Evolutionary conservation across 1,140 invertebrate genomes (phyloP), one percentile per base, ranked within the genome.

Genomic region (Steinernema khuongi): DNA sequence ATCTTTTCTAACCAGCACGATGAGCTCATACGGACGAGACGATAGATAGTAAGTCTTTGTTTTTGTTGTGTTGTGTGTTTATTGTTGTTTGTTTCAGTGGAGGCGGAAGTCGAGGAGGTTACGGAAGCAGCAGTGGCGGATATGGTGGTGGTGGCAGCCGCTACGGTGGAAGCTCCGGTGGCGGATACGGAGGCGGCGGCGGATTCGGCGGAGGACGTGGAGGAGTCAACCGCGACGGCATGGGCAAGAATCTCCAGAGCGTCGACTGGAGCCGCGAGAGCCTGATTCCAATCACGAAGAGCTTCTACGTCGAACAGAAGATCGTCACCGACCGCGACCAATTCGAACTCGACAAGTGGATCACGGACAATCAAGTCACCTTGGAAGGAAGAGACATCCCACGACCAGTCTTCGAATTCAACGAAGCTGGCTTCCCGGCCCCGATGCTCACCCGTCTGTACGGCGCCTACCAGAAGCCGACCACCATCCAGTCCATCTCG

Each of bases 401-500:
- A 7, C 70, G 70, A 7, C 67, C 70, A 11, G 1, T 71, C 60
- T 71, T 71, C 66, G 70, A 71, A 19, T 71, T 71, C 66, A 71
- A 71, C 32, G 70, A 71, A 26, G 41, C 41, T 26, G 67, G 67
- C 4, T 71, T 71, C 17, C 70, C 70, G 0, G 4, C 14, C 7
- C 14, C 17, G 68, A 69, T 73, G 29, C 14, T 31, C 31, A 19
- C 74, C 14, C 68, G 31, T 26, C 31, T 73, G n/a, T 72, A 72
- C 22, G 29, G 68, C 19, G 18, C 22, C 7, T 72, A 17, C 72
- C 69, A 73, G 31, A 72, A 50, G n/a, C 82, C 84, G 31, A 85
- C 84, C 0, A 73, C 81, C 14, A 84, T 84, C 43, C 81, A 82
- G 68, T 43, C 79, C 29, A 68, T 74, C 31, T 41, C 73, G 26